phyloP scores from a whole-genome alignment of 2,888 invertebrate genomes.

The Sminthurinus aureus region DNA sequence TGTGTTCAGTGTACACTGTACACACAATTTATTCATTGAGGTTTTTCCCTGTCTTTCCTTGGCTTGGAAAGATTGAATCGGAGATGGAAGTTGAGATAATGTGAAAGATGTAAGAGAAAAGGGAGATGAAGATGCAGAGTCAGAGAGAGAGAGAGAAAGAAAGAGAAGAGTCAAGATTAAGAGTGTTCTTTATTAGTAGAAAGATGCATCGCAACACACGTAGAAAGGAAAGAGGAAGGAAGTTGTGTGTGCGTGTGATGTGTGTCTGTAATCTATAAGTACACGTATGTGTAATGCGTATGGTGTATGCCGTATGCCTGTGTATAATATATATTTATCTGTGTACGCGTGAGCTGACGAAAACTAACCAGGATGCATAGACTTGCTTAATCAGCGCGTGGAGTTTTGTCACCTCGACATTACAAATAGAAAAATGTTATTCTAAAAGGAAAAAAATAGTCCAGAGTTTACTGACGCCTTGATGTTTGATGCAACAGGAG shows the following conservation, averaged over 20 bases:
- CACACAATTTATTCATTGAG: background rate
- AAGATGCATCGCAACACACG: background rate
- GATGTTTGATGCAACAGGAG: no score
- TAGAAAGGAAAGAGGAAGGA: background rate
- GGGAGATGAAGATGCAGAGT: background rate
- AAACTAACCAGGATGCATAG: slow-evolving; percentile 41
- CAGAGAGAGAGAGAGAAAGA: background rate
- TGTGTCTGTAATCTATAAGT: slow-evolving; percentile 2
- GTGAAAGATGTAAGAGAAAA: background rate
- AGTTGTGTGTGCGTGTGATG: background rate
- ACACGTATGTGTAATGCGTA: background rate
- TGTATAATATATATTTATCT: no score
- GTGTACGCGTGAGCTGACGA: slow-evolving; percentile 38
- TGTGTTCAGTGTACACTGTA: background rate
- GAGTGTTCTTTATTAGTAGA: background rate
- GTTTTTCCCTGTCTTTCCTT: background rate
- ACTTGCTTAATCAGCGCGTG: slow-evolving; percentile 50
- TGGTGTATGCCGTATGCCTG: no score
- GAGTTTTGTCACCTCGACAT: slow-evolving; percentile 55
- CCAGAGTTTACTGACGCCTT: background rate
- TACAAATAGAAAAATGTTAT: slow-evolving; percentile 53
- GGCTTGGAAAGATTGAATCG: slow-evolving; percentile 5
- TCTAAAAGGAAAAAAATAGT: slow-evolving; percentile 39
- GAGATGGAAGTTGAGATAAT: background rate
- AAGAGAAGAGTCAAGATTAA: background rate